Evolutionary conservation across 2,113 vertebrate genomes (phyloP).

Genomic region (Psittacus erithacus): DNA sequence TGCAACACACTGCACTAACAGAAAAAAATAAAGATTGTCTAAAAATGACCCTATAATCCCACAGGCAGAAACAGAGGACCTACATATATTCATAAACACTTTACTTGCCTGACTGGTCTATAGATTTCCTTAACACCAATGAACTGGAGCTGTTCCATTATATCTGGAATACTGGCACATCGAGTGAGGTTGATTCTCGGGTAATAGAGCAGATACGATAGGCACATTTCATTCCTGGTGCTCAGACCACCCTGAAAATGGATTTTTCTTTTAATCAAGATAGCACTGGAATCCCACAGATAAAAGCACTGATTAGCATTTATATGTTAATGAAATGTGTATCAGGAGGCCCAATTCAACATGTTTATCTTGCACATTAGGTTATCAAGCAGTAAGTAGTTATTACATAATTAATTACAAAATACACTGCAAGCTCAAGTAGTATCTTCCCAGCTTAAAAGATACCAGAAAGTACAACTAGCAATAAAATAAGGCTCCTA

Average conservation of each 20-base stretch:
- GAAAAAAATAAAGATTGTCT: background rate
- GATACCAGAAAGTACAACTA: background rate
- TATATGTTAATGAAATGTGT: background rate
- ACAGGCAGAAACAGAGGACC: background rate
- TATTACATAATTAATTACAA: background rate
- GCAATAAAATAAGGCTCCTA: background rate
- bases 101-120: constrained; percentile 82
- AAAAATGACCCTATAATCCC: background rate
- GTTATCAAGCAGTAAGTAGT: background rate
- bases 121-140: constrained; percentile 90
- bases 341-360: background rate
- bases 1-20: background rate
- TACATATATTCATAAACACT: background rate
- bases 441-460: background rate
- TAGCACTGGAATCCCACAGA: background rate
- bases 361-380: background rate
- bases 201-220: constrained; percentile 88
- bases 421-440: background rate
- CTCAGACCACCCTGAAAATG: constrained; percentile 85
- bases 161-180: constrained; percentile 89
- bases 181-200: constrained; percentile 87
- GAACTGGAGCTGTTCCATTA: constrained; percentile 86
- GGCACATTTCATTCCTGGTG: constrained; percentile 89
- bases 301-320: background rate
- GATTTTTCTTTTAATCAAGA: constrained; percentile 29